Percentiles rank a stretch among this genome's conserved stretches.
Conservation (phyloP, 2,888 invertebrate species). For the Tinea trinotella region DNA sequence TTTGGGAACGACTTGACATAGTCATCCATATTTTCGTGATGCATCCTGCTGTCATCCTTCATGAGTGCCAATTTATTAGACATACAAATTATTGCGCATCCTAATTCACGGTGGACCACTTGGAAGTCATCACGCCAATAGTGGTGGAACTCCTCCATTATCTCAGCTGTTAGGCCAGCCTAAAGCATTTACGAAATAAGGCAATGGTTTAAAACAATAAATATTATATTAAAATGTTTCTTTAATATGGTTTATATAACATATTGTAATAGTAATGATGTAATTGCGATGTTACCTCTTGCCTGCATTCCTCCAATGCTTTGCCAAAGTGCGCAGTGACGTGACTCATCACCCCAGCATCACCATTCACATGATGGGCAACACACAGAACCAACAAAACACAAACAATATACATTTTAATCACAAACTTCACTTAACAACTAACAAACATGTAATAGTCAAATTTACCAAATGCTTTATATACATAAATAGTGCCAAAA, state of each 20-base stretch:
- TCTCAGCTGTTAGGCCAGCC: conserved; percentile 51
- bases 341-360: conserved; percentile 62
- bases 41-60: conserved; percentile 55
- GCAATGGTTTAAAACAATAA: not conserved
- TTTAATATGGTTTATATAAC: too few species aligned
- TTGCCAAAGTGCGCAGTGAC: conserved; percentile 62
- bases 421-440: conserved; percentile 29
- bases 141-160: conserved; percentile 57
- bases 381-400: too few species aligned
- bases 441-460: conserved; percentile 26
- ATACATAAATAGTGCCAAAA: too few species aligned
- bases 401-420: conserved; percentile 27
- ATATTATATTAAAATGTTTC: too few species aligned
- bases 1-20: conserved; percentile 56
- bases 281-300: conserved; percentile 43
- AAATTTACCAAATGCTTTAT: too few species aligned
- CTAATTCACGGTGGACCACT: conserved; percentile 59
- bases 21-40: conserved; percentile 59
- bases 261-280: too few species aligned
- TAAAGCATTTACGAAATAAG: too few species aligned
- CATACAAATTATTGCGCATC: conserved; percentile 66
- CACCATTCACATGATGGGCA: conserved; percentile 32
- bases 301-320: conserved; percentile 50
- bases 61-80: conserved; percentile 57
- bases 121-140: conserved; percentile 64